A percentile compares a stretch with the other conserved stretches of the same genome.
Evolutionary conservation across 2,113 vertebrate species (phyloP).

Genomic region (Cottus gobio): DNA sequence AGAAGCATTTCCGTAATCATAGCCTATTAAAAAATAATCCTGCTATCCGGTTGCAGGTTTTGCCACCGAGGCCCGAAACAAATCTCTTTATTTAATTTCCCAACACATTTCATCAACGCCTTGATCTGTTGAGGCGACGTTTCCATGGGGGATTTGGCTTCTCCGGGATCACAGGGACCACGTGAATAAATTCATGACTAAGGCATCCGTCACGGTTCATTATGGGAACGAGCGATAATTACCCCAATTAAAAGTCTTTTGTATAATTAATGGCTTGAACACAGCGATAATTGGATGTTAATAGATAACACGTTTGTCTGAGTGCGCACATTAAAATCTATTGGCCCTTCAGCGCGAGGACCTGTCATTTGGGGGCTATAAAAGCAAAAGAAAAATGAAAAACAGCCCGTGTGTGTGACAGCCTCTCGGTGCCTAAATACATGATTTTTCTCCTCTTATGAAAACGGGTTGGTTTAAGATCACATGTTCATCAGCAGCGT

Average conservation of each 20-base stretch:
- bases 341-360: conserved; percentile 51
- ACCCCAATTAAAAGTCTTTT: conserved; percentile 96
- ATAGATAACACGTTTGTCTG: conserved; percentile 94
- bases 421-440: not conserved
- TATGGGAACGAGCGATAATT: conserved; percentile 93
- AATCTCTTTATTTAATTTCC: conserved; percentile 64
- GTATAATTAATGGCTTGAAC: conserved; percentile 98
- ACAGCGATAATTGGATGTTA: conserved; percentile 98
- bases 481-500: not conserved
- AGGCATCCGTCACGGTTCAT: conserved; percentile 91
- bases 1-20: conserved; percentile 7
- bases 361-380: conserved; percentile 18
- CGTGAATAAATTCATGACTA: conserved; percentile 87
- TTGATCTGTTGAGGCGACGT: conserved; percentile 65
- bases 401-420: too few species aligned
- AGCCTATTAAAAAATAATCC: conserved; percentile 50
- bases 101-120: conserved; percentile 66
- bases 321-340: conserved; percentile 63
- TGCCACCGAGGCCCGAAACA: conserved; percentile 53
- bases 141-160: conserved; percentile 79
- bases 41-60: conserved; percentile 45
- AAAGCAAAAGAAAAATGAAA: too few species aligned
- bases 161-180: conserved; percentile 80
- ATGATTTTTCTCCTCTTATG: not conserved
- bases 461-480: not conserved